These are phyloP conservation scores for Lipophrys pholis DNA, from an alignment of 2,113 vertebrate genomes.

Conservation along the genomic window DNA sequence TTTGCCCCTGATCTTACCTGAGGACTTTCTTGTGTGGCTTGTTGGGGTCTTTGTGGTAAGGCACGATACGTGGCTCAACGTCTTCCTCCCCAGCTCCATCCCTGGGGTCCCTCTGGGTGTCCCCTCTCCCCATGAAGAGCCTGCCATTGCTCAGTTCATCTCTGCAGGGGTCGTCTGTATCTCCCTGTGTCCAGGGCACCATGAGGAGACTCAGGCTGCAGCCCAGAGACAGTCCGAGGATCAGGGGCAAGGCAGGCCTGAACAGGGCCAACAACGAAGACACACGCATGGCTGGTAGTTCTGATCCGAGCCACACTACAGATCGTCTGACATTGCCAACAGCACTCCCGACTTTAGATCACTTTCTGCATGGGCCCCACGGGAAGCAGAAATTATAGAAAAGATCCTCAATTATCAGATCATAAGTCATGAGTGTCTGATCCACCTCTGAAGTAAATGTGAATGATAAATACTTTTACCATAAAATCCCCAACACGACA, in stretches of 20 bases:
- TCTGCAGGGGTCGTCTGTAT: conserved; percentile 82
- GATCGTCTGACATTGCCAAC: no score
- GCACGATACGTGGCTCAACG: conserved; percentile 90
- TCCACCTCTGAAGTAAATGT: no score
- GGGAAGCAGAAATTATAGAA: no score
- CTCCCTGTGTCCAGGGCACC: conserved; percentile 92
- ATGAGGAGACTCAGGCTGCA: conserved; percentile 94
- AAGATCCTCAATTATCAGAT: no score
- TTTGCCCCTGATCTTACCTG: conserved; percentile 80
- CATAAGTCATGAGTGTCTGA: no score
- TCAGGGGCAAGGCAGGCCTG: conserved; percentile 91
- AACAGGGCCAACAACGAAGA: conserved; percentile 87
- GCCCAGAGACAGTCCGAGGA: conserved; percentile 93
- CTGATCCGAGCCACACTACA: background rate
- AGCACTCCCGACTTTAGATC: no score
- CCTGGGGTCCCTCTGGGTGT: conserved; percentile 55
- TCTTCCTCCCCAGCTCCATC: conserved; percentile 71
- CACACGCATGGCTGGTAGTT: conserved; percentile 83
- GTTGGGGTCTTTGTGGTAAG: conserved; percentile 92
- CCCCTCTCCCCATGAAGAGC: conserved; percentile 62
- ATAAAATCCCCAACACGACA: no score
- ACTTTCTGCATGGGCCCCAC: no score
- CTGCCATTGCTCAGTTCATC: conserved; percentile 75
- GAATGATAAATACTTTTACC: no score
- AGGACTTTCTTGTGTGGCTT: conserved; percentile 95